These are phyloP conservation scores for Etheostoma nigrum DNA, from an alignment of 2,797 vertebrate species.

Conservation along the genomic window DNA sequence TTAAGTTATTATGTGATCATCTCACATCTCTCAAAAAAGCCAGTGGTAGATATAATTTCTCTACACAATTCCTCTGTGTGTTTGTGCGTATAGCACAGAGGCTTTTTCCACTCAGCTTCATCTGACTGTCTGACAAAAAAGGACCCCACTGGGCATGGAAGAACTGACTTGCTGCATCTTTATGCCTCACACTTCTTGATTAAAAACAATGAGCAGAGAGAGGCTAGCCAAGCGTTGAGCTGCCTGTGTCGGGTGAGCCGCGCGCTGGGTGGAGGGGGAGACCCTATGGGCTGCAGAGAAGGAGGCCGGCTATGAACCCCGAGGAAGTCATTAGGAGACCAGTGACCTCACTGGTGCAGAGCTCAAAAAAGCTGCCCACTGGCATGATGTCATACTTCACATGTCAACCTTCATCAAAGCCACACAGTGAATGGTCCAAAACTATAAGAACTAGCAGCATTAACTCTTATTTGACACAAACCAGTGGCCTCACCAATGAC, in stretches of 20 bases:
- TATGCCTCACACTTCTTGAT: conserved; percentile 83
- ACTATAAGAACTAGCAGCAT: conserved; percentile 64
- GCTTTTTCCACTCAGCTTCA: conserved; percentile 79
- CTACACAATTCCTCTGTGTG: conserved; percentile 28
- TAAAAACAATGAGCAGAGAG: conserved; percentile 79
- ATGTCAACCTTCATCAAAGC: conserved; percentile 78
- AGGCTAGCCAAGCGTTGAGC: conserved; percentile 72
- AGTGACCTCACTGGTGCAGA: conserved; percentile 79
- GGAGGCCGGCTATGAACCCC: conserved; percentile 59
- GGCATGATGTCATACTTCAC: conserved; percentile 83
- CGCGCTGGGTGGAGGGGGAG: conserved; percentile 27
- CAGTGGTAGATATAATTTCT: conserved; percentile 42
- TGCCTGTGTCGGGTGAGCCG: conserved; percentile 54
- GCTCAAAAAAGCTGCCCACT: conserved; percentile 69
- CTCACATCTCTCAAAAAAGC: conserved; percentile 49
- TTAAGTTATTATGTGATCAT: conserved; percentile 49
- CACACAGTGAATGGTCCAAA: conserved; percentile 63
- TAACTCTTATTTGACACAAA: conserved; percentile 35
- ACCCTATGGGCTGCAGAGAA: conserved; percentile 59
- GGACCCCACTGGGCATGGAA: conserved; percentile 83
- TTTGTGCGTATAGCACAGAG: conserved; percentile 34
- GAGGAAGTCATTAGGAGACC: conserved; percentile 82
- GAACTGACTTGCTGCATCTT: conserved; percentile 81
- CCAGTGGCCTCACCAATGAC: conserved; percentile 26
- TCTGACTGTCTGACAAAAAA: conserved; percentile 78